A percentile compares a stretch with the other conserved stretches of the same genome.
These are phyloP conservation scores for Burhinus bistriatus DNA, from an alignment of 2,113 vertebrate genomes.

Conservation along the genomic window DNA sequence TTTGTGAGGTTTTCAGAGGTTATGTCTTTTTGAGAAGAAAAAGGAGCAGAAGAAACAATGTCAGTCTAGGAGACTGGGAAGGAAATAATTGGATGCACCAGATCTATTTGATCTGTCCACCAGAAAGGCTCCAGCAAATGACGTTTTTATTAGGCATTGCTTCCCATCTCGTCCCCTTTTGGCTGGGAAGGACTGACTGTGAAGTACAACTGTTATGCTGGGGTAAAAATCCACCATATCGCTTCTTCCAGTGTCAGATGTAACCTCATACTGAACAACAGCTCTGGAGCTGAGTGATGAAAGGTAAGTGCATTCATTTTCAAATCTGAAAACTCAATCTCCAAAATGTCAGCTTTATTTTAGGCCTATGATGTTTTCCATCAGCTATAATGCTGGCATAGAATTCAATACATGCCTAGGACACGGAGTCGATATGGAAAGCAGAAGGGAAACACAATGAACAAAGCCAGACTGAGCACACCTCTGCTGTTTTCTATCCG, in stretches of 20 bases:
- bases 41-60: not conserved
- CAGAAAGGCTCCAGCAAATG: not conserved
- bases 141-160: not conserved
- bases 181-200: not conserved
- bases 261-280: not conserved
- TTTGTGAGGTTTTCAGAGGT: not conserved
- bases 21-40: not conserved
- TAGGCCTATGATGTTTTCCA: not conserved
- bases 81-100: not conserved
- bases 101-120: not conserved
- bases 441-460: not conserved
- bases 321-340: not conserved
- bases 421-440: accelerated
- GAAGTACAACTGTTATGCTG: not conserved
- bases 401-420: not conserved
- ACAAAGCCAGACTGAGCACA: not conserved
- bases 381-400: not conserved
- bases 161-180: not conserved
- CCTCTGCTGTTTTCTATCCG: not conserved
- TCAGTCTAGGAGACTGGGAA: not conserved
- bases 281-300: not conserved
- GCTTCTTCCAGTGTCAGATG: not conserved
- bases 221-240: not conserved
- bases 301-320: not conserved
- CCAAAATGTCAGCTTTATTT: not conserved